These are phyloP conservation scores for Tromatobia lineatoria DNA, from an alignment of 2,888 invertebrate species.

Conservation along the genomic window DNA sequence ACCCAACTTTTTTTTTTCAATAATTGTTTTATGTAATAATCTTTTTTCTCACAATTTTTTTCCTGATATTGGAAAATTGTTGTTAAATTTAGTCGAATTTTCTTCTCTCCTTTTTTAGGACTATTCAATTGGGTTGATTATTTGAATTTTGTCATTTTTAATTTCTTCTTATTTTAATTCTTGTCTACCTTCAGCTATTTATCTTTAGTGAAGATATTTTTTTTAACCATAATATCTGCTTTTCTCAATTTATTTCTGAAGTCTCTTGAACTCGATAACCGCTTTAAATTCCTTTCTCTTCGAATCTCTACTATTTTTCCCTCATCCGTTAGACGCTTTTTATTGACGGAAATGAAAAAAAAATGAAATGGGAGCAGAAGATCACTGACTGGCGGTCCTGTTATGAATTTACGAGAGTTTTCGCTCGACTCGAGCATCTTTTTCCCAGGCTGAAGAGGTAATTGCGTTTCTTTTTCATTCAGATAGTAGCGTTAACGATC, in stretches of 20 bases:
- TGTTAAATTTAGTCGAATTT: no score
- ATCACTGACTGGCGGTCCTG: conserved; percentile 28
- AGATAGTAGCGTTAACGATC: conserved; percentile 13
- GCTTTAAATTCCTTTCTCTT: conserved; percentile 8
- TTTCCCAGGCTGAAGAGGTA: neutral
- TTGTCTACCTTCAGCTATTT: neutral
- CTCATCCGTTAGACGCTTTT: conserved; percentile 7
- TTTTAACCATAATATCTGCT: neutral
- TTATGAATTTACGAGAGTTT: conserved; percentile 34
- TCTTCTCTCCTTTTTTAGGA: no score
- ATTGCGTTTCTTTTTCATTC: conserved; percentile 34
- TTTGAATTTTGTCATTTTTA: neutral
- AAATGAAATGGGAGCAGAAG: conserved; percentile 11
- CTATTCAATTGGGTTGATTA: no score
- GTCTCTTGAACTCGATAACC: conserved; percentile 7
- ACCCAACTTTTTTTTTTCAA: no score
- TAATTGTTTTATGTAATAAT: no score
- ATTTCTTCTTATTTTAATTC: neutral
- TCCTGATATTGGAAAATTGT: no score
- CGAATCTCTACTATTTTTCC: conserved; percentile 1
- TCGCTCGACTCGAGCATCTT: conserved; percentile 1
- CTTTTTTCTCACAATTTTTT: no score
- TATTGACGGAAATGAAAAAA: conserved; percentile 32
- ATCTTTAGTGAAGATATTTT: neutral
- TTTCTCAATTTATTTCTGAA: conserved; percentile 4